A percentile compares a stretch with the other conserved stretches of the same genome.
Conservation (phyloP, 1,140 invertebrate species). For the Aphelenchoides avenae region DNA sequence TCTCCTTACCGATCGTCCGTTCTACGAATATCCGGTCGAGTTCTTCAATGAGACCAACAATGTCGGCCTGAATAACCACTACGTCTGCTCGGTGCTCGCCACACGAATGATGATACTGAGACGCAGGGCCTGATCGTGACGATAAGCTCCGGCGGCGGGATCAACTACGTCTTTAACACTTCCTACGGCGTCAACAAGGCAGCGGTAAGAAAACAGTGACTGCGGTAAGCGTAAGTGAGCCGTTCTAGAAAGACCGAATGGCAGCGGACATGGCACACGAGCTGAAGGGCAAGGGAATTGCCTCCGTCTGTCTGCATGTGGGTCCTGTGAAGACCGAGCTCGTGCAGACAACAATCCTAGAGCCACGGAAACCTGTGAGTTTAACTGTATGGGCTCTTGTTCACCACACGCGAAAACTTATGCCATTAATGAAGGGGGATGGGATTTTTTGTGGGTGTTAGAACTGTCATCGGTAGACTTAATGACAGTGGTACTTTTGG, state of each 20-base stretch:
- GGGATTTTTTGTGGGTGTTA: too few relatives aligned
- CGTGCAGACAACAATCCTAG: background rate
- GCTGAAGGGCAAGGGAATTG: background rate
- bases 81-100: conserved; percentile 7
- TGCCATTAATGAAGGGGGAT: too few relatives aligned
- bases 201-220: conserved; percentile 50
- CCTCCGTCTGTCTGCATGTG: background rate
- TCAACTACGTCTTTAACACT: conserved; percentile 56
- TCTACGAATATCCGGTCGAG: too few relatives aligned
- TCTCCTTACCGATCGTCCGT: too few relatives aligned
- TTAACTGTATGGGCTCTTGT: too few relatives aligned
- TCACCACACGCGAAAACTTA: too few relatives aligned
- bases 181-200: conserved; percentile 61
- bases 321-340: background rate
- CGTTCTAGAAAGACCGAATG: too few relatives aligned
- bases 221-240: too few relatives aligned
- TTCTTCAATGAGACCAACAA: too few relatives aligned
- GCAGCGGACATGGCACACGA: too few relatives aligned
- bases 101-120: conserved; percentile 11
- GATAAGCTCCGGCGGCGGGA: conserved; percentile 11
- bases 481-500: too few relatives aligned
- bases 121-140: conserved; percentile 11
- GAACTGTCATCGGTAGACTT: too few relatives aligned
- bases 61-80: conserved; percentile 13
- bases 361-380: conserved; percentile 1